phyloP scores from a whole-genome alignment of 2,113 vertebrate genomes.

The Siphamia tubifer region DNA sequence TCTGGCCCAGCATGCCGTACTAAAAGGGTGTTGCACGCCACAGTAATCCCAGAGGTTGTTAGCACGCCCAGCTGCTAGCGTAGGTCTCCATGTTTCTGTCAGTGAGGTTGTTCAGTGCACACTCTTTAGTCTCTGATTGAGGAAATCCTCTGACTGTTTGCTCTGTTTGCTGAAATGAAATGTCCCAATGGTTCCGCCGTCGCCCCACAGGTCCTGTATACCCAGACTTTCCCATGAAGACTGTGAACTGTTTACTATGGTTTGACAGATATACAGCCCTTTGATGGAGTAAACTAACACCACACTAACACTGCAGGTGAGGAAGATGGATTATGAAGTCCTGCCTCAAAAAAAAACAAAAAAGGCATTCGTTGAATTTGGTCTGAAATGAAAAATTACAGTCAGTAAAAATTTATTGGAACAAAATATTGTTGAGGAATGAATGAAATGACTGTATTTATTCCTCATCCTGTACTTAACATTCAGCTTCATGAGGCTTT shows the following conservation, averaged over 20 bases:
- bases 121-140: conserved; percentile 80
- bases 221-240: conserved; percentile 77
- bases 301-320: neutral
- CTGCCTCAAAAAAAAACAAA: too few species aligned
- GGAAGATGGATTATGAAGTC: neutral
- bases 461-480: neutral
- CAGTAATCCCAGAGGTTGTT: conserved; percentile 78
- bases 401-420: too few species aligned
- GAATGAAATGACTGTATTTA: too few species aligned
- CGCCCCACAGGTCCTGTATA: conserved; percentile 59
- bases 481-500: neutral
- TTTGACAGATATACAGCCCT: conserved; percentile 64
- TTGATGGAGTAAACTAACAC: conserved; percentile 31
- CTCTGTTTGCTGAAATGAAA: conserved; percentile 71
- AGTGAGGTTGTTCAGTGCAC: conserved; percentile 80
- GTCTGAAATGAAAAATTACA: too few species aligned
- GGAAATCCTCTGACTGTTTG: conserved; percentile 84
- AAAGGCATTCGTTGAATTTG: too few species aligned
- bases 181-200: conserved; percentile 76
- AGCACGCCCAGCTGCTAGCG: conserved; percentile 73
- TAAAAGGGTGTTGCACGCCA: conserved; percentile 57
- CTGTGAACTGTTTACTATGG: conserved; percentile 50
- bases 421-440: too few species aligned
- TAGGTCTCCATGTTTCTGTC: conserved; percentile 80
- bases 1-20: neutral